phyloP scores from a whole-genome alignment of 2,797 vertebrate genomes.

The Cryptoprocta ferox region DNA sequence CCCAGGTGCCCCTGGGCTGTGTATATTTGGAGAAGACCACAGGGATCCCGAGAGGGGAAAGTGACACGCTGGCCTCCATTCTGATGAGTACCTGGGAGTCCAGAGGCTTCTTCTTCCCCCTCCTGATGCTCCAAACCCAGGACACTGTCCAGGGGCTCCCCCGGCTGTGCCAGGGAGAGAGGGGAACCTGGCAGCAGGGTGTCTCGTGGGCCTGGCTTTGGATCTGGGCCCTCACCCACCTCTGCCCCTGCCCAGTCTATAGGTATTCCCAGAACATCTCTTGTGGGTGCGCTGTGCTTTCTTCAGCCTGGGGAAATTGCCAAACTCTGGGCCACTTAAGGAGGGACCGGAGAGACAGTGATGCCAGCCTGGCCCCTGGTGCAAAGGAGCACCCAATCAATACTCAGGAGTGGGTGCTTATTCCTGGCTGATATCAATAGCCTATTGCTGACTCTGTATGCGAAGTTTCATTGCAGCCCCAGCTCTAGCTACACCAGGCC shows the following conservation, averaged over 20 bases:
- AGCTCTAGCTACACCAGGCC: not conserved
- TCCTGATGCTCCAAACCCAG: not conserved
- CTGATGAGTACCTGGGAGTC: not conserved
- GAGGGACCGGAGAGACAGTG: not conserved
- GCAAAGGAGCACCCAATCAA: rapidly evolving
- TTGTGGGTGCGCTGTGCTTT: not conserved
- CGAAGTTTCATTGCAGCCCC: not conserved
- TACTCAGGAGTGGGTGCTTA: rapidly evolving
- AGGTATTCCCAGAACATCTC: not conserved
- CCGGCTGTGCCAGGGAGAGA: not conserved
- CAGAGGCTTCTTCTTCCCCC: not conserved
- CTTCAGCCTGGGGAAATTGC: not conserved
- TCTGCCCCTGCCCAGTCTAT: not conserved
- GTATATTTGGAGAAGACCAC: conserved; percentile 22
- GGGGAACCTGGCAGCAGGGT: not conserved
- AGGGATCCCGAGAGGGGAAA: conserved; percentile 40
- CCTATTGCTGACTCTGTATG: not conserved
- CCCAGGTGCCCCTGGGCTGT: not conserved
- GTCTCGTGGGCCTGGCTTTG: not conserved
- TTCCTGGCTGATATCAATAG: not conserved
- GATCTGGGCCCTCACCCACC: not conserved
- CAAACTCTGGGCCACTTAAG: not conserved
- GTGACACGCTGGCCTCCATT: conserved; percentile 2
- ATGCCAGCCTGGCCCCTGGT: rapidly evolving
- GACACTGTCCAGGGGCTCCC: not conserved